These are phyloP conservation scores for Typhlichthys subterraneus DNA, from an alignment of 2,797 vertebrate species.

Conservation along the genomic window DNA sequence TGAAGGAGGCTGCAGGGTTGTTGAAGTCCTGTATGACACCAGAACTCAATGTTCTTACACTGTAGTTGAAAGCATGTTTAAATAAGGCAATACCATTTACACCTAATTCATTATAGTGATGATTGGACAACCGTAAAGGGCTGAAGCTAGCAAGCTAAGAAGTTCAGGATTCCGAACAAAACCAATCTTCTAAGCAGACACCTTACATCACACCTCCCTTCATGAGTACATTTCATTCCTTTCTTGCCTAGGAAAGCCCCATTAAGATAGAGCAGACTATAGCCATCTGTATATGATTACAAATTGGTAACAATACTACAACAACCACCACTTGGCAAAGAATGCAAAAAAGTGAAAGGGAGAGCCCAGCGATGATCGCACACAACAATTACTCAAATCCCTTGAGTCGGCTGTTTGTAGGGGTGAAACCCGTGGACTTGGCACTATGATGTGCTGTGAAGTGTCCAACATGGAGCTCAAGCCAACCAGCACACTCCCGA, in stretches of 20 bases:
- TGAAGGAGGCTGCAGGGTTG: no score
- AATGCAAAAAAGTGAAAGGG: conserved; percentile 51
- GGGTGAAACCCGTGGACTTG: conserved; percentile 65
- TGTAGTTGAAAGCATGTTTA: no score
- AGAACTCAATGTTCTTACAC: no score
- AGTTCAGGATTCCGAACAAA: conserved; percentile 1
- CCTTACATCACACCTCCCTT: conserved; percentile 52
- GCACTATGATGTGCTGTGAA: conserved; percentile 32
- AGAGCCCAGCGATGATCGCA: conserved; percentile 64
- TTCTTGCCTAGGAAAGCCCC: conserved; percentile 56
- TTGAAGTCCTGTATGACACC: no score
- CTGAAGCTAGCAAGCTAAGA: conserved; percentile 5
- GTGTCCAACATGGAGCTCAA: background rate
- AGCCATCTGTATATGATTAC: conserved; percentile 74
- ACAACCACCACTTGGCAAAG: conserved; percentile 59
- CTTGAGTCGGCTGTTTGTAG: conserved; percentile 58
- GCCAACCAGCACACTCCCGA: conserved; percentile 58
- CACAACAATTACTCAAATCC: conserved; percentile 68
- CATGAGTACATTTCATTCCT: conserved; percentile 36
- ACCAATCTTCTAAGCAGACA: conserved; percentile 33
- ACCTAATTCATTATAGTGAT: conserved; percentile 5
- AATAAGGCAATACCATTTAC: background rate
- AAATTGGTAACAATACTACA: conserved; percentile 60
- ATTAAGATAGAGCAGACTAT: conserved; percentile 27
- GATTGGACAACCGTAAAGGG: conserved; percentile 18